Base-by-base conservation (phyloP, 1,140 invertebrate genomes). In the Luehdorfia chinensis region DNA sequence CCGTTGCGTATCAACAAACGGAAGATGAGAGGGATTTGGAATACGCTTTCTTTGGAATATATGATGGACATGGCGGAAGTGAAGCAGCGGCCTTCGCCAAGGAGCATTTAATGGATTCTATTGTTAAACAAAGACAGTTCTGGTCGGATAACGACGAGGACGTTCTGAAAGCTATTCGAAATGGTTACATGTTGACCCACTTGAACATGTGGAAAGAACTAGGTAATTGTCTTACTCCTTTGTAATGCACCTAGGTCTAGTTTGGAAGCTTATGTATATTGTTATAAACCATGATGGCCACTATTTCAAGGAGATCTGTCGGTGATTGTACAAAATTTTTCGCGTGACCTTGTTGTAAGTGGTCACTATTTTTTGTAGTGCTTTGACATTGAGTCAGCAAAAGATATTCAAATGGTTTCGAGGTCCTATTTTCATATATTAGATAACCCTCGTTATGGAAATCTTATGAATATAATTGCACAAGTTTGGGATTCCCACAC, bases 21-120 rank as follows among this genome's bases (percentile, higher is more conserved):
- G 92, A 94, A 63, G 94, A 95, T 81, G 93, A 95, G 75, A 92
- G 93, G 63, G 93, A 95, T 72, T 88, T 97, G 57, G 95, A 98
- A 73, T 98, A 97, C 72, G 96, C 96, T 27, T 98, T 97, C 87
- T 97, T 98, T 77, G 97, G 96, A n/a, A 97, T 98, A 69, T 99
- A 97, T 77, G 97, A 98, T 80, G 97, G 96, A 0, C 97, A 98
- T 87, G 97, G 97, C 12, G 97, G 97, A 33, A 92, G 93, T 23
- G 96, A 98, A 78, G 97, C 97, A 0, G 96, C 97, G 0, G 90
- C 92, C 16, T 98, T 96, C 81, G 97, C 97, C 46, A 97, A 98
- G 84, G 94, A 98, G 66, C 93, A 98, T 87, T 90, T 99, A 32
- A 96, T 98, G 92, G 94, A 97, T 70, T 93, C 95, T 66, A 98